phyloP scores from a whole-genome alignment of 2,888 invertebrate species.

The Pachymerium ferrugineum region DNA sequence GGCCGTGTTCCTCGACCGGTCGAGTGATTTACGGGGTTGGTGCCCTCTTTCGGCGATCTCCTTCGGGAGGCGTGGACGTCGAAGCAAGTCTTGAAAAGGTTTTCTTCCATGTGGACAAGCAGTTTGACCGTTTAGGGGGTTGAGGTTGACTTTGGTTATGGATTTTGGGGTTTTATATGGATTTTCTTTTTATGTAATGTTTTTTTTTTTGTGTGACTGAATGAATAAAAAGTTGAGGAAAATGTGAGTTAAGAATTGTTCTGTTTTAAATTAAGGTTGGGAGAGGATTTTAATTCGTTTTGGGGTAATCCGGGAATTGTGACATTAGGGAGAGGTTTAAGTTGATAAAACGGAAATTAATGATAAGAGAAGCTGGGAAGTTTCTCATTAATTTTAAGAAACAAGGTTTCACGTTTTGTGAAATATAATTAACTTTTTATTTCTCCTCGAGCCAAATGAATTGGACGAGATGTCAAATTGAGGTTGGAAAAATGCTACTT shows the following conservation, averaged over 20 bases:
- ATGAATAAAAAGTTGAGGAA: too few relatives aligned
- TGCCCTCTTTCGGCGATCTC: background rate
- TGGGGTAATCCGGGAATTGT: background rate
- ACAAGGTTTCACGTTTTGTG: background rate
- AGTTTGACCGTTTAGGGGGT: background rate
- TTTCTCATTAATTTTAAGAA: slow-evolving; percentile 1
- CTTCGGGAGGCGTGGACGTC: slow-evolving; percentile 9
- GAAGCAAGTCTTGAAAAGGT: background rate
- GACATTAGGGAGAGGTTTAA: background rate
- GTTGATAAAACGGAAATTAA: background rate
- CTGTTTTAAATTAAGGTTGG: background rate
- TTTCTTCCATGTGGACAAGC: background rate
- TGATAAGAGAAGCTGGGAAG: background rate
- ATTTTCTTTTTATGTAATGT: background rate
- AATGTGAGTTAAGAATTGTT: background rate
- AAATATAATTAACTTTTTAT: slow-evolving; percentile 17
- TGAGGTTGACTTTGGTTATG: background rate
- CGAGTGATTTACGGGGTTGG: slow-evolving; percentile 18
- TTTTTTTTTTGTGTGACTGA: background rate
- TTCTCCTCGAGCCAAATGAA: background rate
- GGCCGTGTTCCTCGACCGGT: background rate
- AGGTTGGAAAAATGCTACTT: background rate
- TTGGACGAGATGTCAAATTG: slow-evolving; percentile 22
- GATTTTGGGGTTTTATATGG: background rate
- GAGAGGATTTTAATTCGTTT: slow-evolving; percentile 13